phyloP scores from a whole-genome alignment of 2,888 invertebrate species.

The Caenorhabditis sp. region DNA sequence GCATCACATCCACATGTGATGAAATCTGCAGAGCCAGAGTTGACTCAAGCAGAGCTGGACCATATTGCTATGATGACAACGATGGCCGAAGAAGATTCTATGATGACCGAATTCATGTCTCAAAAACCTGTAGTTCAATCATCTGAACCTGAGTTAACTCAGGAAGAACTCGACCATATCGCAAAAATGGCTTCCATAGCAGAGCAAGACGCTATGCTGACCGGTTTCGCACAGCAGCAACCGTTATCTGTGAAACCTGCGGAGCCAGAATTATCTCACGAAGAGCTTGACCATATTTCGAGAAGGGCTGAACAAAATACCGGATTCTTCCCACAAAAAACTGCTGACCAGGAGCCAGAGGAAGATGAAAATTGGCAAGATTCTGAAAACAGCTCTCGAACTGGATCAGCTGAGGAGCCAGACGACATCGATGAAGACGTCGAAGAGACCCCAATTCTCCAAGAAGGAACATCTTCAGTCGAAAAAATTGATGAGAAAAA shows the following conservation, averaged over 20 bases:
- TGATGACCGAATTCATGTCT: background rate
- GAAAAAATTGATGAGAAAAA: background rate
- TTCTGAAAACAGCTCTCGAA: background rate
- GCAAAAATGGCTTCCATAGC: constrained; percentile 1
- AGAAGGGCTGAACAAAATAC: too few relatives aligned
- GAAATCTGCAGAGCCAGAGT: constrained; percentile 12
- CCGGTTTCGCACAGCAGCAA: too few relatives aligned
- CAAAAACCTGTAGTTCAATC: background rate
- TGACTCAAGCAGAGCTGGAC: constrained; percentile 34
- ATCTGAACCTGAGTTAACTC: constrained; percentile 19
- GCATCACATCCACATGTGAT: background rate
- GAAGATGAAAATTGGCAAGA: background rate
- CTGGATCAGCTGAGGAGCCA: background rate
- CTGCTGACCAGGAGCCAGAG: too few relatives aligned
- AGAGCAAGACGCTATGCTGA: background rate
- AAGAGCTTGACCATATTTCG: too few relatives aligned
- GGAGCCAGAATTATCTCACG: too few relatives aligned
- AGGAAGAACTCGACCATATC: constrained; percentile 32
- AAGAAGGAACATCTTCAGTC: background rate
- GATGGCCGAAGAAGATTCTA: background rate
- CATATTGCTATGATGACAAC: background rate
- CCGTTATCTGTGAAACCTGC: background rate
- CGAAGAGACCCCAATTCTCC: background rate
- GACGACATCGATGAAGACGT: background rate
- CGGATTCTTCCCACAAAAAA: too few relatives aligned